These are phyloP conservation scores for Hesperophylax magnus DNA, from an alignment of 1,140 invertebrate genomes.

Conservation along the genomic window DNA sequence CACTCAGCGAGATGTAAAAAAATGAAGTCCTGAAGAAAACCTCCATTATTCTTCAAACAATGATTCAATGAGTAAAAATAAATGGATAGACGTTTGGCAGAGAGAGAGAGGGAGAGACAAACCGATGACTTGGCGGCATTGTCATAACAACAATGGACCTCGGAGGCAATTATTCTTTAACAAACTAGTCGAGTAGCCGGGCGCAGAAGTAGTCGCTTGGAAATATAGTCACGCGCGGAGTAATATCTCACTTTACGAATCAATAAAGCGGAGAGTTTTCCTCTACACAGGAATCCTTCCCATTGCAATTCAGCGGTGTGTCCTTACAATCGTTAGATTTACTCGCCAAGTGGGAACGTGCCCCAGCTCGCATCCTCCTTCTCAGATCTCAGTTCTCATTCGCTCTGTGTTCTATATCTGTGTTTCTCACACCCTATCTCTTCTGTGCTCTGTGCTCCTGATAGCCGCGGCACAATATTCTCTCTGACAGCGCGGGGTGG, in stretches of 20 bases:
- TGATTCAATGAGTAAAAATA: slow-evolving; percentile 19
- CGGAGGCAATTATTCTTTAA: slow-evolving; percentile 33
- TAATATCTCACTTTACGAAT: slow-evolving; percentile 50
- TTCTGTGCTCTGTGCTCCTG: not conserved
- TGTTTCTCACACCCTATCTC: not conserved
- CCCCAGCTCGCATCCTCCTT: slow-evolving; percentile 30
- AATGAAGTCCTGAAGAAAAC: not conserved
- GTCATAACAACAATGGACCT: slow-evolving; percentile 17
- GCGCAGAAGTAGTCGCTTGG: slow-evolving; percentile 10
- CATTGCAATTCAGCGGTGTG: slow-evolving; percentile 53
- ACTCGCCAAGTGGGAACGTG: slow-evolving; percentile 47
- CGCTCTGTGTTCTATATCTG: not conserved
- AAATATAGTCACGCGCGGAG: slow-evolving; percentile 22
- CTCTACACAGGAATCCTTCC: slow-evolving; percentile 13
- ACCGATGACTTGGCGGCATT: slow-evolving; percentile 18
- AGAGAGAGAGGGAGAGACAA: not conserved
- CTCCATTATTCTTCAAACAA: not conserved
- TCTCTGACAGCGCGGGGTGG: not conserved
- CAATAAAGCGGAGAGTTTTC: slow-evolving; percentile 47
- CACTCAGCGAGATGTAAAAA: not conserved
- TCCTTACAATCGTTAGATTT: slow-evolving; percentile 56
- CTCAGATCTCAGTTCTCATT: not conserved
- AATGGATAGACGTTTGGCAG: not conserved
- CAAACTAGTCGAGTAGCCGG: slow-evolving; percentile 5
- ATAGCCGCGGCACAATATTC: not conserved